Conservation (phyloP, 2,888 invertebrate genomes). For the Drosophila koepferae region DNA sequence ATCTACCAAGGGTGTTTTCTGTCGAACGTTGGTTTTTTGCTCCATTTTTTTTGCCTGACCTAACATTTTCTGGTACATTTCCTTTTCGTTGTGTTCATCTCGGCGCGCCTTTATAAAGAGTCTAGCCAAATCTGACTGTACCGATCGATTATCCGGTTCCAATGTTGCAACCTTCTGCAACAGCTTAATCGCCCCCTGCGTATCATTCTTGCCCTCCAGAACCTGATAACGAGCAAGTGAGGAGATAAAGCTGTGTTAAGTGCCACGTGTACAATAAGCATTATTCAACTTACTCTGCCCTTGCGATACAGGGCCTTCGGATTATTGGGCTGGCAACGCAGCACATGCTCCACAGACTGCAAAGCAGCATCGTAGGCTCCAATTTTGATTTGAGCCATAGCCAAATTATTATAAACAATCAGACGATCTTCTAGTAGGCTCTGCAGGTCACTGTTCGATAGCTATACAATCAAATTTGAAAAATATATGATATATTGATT, state of each 20-base stretch:
- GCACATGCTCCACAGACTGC: constrained; percentile 92
- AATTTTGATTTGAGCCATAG: constrained; percentile 95
- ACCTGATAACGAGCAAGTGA: constrained; percentile 85
- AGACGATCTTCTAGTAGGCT: constrained; percentile 91
- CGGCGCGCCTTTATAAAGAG: constrained; percentile 87
- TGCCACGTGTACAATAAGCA: neutral
- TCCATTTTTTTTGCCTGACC: constrained; percentile 86
- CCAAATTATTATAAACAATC: constrained; percentile 95
- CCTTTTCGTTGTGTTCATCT: constrained; percentile 88
- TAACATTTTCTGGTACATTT: constrained; percentile 90
- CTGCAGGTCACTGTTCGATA: constrained; percentile 87
- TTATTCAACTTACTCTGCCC: constrained; percentile 87
- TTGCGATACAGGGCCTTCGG: constrained; percentile 96
- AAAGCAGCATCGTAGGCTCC: constrained; percentile 94
- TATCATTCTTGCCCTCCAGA: constrained; percentile 89
- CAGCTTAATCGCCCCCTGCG: constrained; percentile 89
- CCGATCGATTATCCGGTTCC: constrained; percentile 88
- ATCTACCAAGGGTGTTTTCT: constrained; percentile 79
- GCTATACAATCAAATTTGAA: constrained; percentile 59
- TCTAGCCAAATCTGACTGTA: constrained; percentile 87
- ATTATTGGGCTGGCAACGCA: constrained; percentile 94
- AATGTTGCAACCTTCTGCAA: constrained; percentile 88
- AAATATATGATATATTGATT: neutral
- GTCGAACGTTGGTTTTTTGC: constrained; percentile 80
- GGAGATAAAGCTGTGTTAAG: neutral